Conservation (phyloP, 2,888 invertebrate species). For the Ariolimax columbianus region DNA sequence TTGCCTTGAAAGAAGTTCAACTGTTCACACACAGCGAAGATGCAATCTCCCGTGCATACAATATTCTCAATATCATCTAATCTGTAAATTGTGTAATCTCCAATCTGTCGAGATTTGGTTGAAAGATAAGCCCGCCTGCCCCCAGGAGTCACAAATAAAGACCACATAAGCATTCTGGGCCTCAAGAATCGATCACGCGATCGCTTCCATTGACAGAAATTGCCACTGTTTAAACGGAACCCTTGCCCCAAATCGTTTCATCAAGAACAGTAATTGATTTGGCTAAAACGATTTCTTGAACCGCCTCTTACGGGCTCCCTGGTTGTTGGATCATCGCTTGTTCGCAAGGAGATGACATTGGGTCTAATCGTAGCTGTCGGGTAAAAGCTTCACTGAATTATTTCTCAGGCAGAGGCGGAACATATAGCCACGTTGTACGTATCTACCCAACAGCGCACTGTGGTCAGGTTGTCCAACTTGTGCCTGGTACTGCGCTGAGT, state of each 20-base stretch:
- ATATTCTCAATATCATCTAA: no score
- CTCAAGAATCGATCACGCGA: neutral
- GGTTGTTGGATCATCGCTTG: slow-evolving; percentile 1
- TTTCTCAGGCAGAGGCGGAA: no score
- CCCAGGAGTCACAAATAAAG: neutral
- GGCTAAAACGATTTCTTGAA: slow-evolving; percentile 14
- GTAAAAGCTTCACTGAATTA: neutral
- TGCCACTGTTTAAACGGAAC: slow-evolving; percentile 13
- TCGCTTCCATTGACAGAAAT: slow-evolving; percentile 6
- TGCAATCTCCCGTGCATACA: no score
- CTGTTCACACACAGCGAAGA: no score
- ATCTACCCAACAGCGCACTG: no score
- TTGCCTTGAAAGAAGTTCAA: no score
- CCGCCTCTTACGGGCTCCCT: slow-evolving; percentile 10
- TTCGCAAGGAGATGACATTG: neutral
- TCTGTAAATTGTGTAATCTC: neutral
- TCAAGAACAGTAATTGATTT: slow-evolving; percentile 20
- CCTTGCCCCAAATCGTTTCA: neutral
- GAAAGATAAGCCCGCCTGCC: slow-evolving; percentile 5
- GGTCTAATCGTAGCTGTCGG: slow-evolving; percentile 5
- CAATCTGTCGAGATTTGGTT: neutral
- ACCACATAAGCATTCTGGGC: slow-evolving; percentile 8
- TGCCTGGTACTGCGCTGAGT: no score
- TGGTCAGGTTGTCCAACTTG: no score
- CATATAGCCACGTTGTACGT: no score